Conservation (phyloP, 2,113 vertebrate genomes). For the Lepus timidus region DNA sequence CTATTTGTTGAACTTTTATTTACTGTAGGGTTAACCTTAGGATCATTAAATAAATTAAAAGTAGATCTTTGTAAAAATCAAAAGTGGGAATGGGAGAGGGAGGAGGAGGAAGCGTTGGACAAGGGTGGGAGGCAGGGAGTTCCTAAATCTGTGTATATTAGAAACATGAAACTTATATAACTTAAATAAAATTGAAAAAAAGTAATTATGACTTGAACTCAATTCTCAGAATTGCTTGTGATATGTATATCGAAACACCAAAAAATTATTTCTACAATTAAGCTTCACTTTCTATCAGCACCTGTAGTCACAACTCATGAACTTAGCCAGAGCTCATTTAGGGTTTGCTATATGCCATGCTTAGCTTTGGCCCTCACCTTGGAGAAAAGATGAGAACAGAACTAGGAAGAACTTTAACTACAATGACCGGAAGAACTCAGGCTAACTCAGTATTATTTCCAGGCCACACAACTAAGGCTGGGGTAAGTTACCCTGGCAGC, state of each 20-base stretch:
- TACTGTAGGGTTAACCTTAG: no score
- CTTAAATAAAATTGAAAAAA: not conserved
- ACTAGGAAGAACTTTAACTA: not conserved
- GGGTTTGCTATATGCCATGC: not conserved
- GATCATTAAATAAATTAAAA: no score
- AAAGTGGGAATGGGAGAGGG: no score
- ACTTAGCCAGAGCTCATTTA: not conserved
- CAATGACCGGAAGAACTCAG: not conserved
- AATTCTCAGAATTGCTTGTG: not conserved
- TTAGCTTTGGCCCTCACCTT: not conserved
- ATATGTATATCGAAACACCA: not conserved
- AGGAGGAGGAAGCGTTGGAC: no score
- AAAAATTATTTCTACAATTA: not conserved
- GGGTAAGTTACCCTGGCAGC: not conserved
- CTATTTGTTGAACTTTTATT: no score
- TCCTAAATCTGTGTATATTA: no score
- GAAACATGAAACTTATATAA: no score
- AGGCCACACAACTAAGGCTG: not conserved
- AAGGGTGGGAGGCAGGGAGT: no score
- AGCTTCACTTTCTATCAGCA: not conserved
- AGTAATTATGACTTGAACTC: not conserved
- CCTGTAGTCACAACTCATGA: not conserved
- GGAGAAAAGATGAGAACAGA: not conserved
- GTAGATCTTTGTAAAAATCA: no score
- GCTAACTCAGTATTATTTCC: not conserved